Evolutionary conservation across 2,888 invertebrate genomes (phyloP), one percentile per base, ranked within the genome.

Genomic region (Ochlodes sylvanus): DNA sequence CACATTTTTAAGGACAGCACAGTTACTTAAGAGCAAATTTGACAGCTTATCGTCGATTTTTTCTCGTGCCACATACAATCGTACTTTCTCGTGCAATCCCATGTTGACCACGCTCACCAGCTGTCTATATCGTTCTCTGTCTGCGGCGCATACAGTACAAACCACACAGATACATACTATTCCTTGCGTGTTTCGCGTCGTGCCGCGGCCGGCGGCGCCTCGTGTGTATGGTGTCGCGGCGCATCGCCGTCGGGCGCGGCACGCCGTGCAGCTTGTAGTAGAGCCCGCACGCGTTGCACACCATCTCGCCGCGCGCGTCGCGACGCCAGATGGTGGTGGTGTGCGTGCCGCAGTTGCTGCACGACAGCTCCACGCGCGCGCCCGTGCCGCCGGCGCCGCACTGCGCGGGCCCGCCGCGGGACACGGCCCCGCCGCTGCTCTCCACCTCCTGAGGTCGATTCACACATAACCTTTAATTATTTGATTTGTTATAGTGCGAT

Each of bases 261-360:
- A 98, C 96, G 73, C 98, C 98, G 90, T 99, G 99, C 76, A 99
- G 94, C 92, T 99, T 99, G 94, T 96, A 99, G 94, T 99, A 99
- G 44, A 99, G 95, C 0, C 99, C 99, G 88, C 99, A 99, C 50
- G 99, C 99, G 92, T 99, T 99, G 92, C 99, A 99, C 70, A 99
- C 99, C 95, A 99, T 99, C 94, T 99, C 99, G 2, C 99, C 99
- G 81, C 97, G 96, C 81, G 98, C 96, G 92, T 99, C 99, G 77
- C 99, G 95, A 79, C 99, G 94, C 99, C 99, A 99, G 73, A 99
- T 97, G 0, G 99, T 99, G 69, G 99, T 99, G 47, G 98, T 98
- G 86, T 97, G 96, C n/a, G 99, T 99, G 74, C 98, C 97, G 90
- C 99, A 99, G 94, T 99, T 99, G 77, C 98, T 97, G 90, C 99